A percentile compares a stretch with the other conserved stretches of the same genome.
These are phyloP conservation scores for Caenorhabditis inopinata DNA, from an alignment of 1,140 invertebrate genomes.

Conservation along the genomic window DNA sequence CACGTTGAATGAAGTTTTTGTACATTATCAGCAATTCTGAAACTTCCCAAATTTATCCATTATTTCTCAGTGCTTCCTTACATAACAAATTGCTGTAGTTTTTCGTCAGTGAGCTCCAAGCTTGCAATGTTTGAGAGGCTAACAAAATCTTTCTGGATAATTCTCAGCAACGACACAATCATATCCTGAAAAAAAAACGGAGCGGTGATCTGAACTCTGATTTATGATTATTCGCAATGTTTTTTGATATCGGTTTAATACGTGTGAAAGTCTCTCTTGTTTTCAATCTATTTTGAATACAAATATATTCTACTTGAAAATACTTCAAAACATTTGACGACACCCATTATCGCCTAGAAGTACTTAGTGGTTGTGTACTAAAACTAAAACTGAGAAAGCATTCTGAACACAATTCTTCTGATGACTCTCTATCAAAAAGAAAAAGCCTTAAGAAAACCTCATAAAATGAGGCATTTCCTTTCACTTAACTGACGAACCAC, in stretches of 20 bases:
- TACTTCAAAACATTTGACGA: too few species aligned
- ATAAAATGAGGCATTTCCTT: background rate
- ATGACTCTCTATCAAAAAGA: too few species aligned
- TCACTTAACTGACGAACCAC: background rate
- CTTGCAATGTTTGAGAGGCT: background rate
- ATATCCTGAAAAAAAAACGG: background rate
- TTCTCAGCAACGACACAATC: constrained; percentile 3
- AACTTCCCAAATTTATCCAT: background rate
- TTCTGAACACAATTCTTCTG: too few species aligned
- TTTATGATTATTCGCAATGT: too few species aligned
- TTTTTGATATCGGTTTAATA: too few species aligned
- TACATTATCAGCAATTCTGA: constrained; percentile 17
- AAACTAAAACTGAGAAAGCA: too few species aligned
- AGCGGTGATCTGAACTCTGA: too few species aligned
- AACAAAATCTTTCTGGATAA: background rate
- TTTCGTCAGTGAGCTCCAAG: constrained; percentile 1
- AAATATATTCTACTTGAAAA: too few species aligned
- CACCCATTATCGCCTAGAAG: too few species aligned
- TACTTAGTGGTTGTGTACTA: background rate
- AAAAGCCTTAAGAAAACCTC: background rate
- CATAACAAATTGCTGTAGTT: constrained; percentile 19
- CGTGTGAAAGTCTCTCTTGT: too few species aligned
- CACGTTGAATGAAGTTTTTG: constrained; percentile 55
- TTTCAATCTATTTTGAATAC: too few species aligned
- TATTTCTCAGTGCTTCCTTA: background rate